A percentile compares a stretch with the other conserved stretches of the same genome.
Evolutionary conservation across 1,140 invertebrate genomes (phyloP).

Genomic region (Heliconius hermathena): DNA sequence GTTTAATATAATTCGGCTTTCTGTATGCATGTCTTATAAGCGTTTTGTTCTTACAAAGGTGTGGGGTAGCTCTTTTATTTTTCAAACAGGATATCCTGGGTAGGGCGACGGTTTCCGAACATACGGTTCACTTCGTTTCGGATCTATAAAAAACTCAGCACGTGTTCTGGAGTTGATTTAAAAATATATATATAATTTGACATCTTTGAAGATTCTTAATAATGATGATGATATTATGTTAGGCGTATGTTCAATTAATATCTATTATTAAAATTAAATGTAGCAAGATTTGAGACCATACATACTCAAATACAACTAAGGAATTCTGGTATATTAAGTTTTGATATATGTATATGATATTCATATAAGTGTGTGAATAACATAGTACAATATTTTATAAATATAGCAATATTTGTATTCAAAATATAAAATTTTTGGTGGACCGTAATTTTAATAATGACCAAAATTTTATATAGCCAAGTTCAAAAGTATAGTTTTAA

Average conservation of each 20-base stretch:
- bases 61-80: slow-evolving; percentile 78
- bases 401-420: too few relatives aligned
- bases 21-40: slow-evolving; percentile 22
- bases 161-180: slow-evolving; percentile 41
- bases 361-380: too few relatives aligned
- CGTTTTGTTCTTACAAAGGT: slow-evolving; percentile 59
- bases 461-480: neutral
- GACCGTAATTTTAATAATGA: neutral
- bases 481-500: neutral
- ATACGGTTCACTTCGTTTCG: slow-evolving; percentile 68
- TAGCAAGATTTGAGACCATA: too few relatives aligned
- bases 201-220: neutral
- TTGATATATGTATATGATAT: too few relatives aligned
- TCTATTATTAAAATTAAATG: too few relatives aligned
- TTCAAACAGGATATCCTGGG: slow-evolving; percentile 80
- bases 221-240: neutral
- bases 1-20: neutral
- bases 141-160: slow-evolving; percentile 44
- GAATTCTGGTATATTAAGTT: too few relatives aligned
- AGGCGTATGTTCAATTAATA: too few relatives aligned
- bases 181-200: slow-evolving; percentile 19
- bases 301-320: too few relatives aligned
- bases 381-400: too few relatives aligned
- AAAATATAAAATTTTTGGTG: too few relatives aligned
- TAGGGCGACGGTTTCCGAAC: slow-evolving; percentile 67